Percentiles rank a stretch among this genome's conserved stretches.
These are phyloP conservation scores for Tortricodes alternella DNA, from an alignment of 2,888 invertebrate genomes.

Conservation along the genomic window DNA sequence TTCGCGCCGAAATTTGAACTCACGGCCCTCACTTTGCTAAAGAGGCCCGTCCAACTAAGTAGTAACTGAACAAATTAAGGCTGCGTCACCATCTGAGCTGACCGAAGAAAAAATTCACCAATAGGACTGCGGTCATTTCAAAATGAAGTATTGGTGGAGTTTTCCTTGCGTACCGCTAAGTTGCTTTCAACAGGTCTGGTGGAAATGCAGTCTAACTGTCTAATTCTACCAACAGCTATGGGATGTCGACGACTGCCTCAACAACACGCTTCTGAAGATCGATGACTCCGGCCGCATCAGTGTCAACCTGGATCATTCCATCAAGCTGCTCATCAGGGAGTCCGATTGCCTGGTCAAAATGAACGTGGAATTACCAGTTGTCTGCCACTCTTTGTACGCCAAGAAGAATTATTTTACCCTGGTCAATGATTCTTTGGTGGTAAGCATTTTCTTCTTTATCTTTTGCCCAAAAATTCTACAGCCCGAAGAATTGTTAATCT, in stretches of 20 bases:
- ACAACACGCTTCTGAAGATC: slow-evolving; percentile 84
- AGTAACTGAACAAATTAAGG: too few relatives aligned
- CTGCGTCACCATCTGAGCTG: too few relatives aligned
- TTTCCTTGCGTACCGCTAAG: too few relatives aligned
- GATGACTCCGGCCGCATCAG: slow-evolving; percentile 86
- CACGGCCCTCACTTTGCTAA: too few relatives aligned
- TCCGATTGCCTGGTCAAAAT: slow-evolving; percentile 93
- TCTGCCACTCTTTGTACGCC: slow-evolving; percentile 89
- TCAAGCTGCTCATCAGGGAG: slow-evolving; percentile 90
- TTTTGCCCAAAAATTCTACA: too few relatives aligned
- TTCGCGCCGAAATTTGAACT: too few relatives aligned
- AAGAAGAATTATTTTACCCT: slow-evolving; percentile 90
- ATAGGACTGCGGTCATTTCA: too few relatives aligned
- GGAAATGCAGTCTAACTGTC: not conserved
- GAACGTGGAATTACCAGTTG: slow-evolving; percentile 90
- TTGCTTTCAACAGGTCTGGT: too few relatives aligned
- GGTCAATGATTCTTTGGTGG: slow-evolving; percentile 90
- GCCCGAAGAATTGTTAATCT: too few relatives aligned
- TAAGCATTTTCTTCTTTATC: slow-evolving; percentile 45
- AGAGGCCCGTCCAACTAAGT: too few relatives aligned
- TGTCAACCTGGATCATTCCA: slow-evolving; percentile 90
- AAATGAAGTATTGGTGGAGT: too few relatives aligned
- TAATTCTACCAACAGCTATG: slow-evolving; percentile 70
- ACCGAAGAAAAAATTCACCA: too few relatives aligned
- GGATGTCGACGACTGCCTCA: slow-evolving; percentile 85